Conservation (phyloP, 1,140 invertebrate species). For the Eupristina koningsbergeri region DNA sequence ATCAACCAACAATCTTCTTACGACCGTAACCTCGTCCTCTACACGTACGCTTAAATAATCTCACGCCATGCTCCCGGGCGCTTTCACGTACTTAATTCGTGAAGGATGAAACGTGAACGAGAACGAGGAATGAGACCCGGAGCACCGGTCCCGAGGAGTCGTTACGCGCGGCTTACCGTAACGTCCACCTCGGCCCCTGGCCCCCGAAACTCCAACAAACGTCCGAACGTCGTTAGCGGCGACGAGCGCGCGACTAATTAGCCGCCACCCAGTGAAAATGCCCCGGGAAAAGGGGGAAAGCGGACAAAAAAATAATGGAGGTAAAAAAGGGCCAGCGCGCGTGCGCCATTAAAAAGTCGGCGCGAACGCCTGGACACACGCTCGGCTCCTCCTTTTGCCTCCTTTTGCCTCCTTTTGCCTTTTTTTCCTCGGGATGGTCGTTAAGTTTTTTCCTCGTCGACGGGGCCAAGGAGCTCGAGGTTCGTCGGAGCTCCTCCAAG, state of each 20-base stretch:
- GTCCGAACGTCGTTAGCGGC: neutral
- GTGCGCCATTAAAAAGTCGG: conserved; percentile 1
- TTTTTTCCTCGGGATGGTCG: neutral
- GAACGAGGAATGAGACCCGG: neutral
- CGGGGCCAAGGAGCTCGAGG: neutral
- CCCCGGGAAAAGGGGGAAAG: neutral
- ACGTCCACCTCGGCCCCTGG: no score
- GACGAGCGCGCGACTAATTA: neutral
- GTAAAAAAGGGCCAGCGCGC: no score
- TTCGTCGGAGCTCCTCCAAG: neutral
- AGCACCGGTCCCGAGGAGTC: no score
- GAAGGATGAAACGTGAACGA: neutral
- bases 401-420: no score
- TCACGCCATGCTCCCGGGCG: neutral
- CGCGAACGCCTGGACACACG: neutral
- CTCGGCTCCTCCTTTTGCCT: no score
- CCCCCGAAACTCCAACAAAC: no score
- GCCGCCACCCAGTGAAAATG: neutral
- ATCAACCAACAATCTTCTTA: neutral
- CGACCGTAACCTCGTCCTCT: neutral
- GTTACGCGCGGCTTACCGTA: neutral
- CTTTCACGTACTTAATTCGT: neutral
- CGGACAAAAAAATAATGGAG: no score
- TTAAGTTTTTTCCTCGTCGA: neutral
- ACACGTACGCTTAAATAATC: neutral